Evolutionary conservation across 53 echinoderm and acorn worm species (phyloP).

Genomic region (Zoroaster sp.): DNA sequence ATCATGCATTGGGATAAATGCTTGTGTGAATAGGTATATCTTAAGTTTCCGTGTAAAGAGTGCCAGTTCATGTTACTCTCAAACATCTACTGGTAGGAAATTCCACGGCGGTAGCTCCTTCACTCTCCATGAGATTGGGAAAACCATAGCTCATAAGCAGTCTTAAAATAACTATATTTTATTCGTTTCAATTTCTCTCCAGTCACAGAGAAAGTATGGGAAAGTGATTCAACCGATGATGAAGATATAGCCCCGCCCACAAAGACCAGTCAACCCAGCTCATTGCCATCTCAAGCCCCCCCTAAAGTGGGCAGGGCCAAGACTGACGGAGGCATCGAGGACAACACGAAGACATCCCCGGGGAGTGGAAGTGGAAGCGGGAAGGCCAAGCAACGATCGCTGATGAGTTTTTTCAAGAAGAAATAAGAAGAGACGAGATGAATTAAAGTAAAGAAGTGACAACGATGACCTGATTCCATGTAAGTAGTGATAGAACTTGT

Average conservation of each 20-base stretch:
- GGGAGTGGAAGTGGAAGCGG: constrained; percentile 54
- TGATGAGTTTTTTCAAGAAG: constrained; percentile 98
- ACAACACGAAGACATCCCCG: constrained; percentile 39
- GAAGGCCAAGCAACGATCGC: constrained; percentile 72
- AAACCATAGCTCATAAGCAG: too few relatives aligned
- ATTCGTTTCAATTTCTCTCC: not conserved
- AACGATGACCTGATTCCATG: too few relatives aligned
- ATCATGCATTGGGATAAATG: too few relatives aligned
- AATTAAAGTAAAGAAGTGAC: too few relatives aligned
- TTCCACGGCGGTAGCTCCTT: too few relatives aligned
- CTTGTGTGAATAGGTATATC: too few relatives aligned
- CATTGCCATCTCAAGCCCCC: not conserved
- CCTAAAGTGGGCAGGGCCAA: constrained; percentile 45
- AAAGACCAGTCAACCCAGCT: constrained; percentile 19
- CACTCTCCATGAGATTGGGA: too few relatives aligned
- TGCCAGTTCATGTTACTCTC: too few relatives aligned
- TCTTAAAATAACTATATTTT: not conserved
- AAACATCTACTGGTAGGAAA: too few relatives aligned
- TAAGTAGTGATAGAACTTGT: too few relatives aligned
- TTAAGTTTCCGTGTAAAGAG: too few relatives aligned
- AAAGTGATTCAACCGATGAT: constrained; percentile 80
- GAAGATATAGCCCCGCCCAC: constrained; percentile 65
- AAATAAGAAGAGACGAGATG: constrained; percentile 60
- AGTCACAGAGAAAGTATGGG: constrained; percentile 93
- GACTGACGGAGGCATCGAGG: constrained; percentile 16